A percentile compares a stretch with the other conserved stretches of the same genome.
These are phyloP conservation scores for Gadopsis marmoratus DNA, from an alignment of 2,797 vertebrate species.

Conservation along the genomic window DNA sequence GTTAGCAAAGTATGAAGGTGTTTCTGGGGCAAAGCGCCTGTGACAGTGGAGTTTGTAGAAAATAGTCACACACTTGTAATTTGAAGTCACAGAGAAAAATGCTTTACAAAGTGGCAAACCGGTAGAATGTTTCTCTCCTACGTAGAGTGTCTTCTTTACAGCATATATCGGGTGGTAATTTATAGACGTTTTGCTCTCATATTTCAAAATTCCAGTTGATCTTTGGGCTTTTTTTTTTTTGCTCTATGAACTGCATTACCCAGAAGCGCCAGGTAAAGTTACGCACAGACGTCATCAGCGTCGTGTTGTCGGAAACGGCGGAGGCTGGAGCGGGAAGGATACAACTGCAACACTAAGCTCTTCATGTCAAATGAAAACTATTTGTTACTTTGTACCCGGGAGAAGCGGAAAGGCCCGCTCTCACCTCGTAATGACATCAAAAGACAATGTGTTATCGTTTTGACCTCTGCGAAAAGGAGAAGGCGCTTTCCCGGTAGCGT, in stretches of 20 bases:
- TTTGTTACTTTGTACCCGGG: not conserved
- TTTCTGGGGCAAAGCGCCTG: too few relatives aligned
- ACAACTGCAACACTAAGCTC: not conserved
- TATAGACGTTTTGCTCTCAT: not conserved
- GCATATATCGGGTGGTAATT: too few relatives aligned
- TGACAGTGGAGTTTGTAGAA: too few relatives aligned
- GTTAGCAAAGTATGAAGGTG: too few relatives aligned
- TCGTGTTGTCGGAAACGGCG: constrained; percentile 72
- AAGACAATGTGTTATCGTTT: not conserved
- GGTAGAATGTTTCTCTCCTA: too few relatives aligned
- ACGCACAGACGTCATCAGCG: constrained; percentile 46
- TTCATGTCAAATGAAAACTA: not conserved
- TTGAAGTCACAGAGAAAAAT: too few relatives aligned
- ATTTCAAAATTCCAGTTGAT: not conserved
- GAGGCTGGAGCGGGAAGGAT: constrained; percentile 80
- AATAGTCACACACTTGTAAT: too few relatives aligned
- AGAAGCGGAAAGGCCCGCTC: not conserved
- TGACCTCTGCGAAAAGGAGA: not conserved
- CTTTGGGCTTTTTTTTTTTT: not conserved
- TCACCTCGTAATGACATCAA: not conserved
- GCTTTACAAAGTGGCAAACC: too few relatives aligned
- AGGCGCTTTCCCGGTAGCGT: not conserved
- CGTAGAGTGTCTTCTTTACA: not conserved
- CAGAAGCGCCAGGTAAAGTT: constrained; percentile 46
- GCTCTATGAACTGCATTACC: constrained; percentile 68